Base-by-base conservation (phyloP, 1,140 invertebrate genomes). In the Matsumurasca onukii region DNA sequence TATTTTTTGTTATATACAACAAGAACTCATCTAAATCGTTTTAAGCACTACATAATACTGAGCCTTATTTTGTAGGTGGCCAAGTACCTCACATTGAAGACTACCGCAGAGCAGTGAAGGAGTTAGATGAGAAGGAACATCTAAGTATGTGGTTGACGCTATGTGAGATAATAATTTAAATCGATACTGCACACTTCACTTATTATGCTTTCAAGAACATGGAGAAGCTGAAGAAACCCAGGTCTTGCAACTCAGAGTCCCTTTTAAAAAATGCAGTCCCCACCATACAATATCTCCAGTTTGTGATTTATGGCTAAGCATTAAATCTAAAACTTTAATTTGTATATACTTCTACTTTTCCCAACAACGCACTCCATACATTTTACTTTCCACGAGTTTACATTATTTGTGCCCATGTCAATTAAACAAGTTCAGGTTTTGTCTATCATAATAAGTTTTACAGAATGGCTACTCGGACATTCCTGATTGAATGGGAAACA, bases 41-140 rank as follows among this genome's bases (percentile, higher is more conserved):
- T 39, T 39, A 5, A 39, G 34, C 34, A 39, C 34, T 39, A 39
- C 17, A 17, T 17, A 39, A 39, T 5, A 39, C 34, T 39, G 31
- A 39, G 34, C 17, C 5, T 67, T 69, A 67, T 69, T 70, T 74
- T 72, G 20, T 45, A 83, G 82, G 89, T 95, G 64, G 95, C 95
- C 1, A 99, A 99, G 82, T 99, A 99, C 82, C 97, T 51, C 96
- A 98, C 77, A 92, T 99, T 75, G 92, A 95, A 71, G 97, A 99
- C 78, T 99, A 98, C 78, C 85, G 96, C 75, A 86, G 92, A 80
- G 91, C 95, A 20, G 92, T 99, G 0, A 84, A 91, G 76, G 97
- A 99, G 78, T 78, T 99, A 70, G 97, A 99, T 77, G 96, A 99
- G 78, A 99, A 98, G 79, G 92, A 98, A 78, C 98, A 95, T 78